Percentiles rank a stretch among this genome's conserved stretches.
These are phyloP conservation scores for Temnopleurus reevesii DNA, from an alignment of 53 echinoderm and acorn worm genomes.

Conservation along the genomic window DNA sequence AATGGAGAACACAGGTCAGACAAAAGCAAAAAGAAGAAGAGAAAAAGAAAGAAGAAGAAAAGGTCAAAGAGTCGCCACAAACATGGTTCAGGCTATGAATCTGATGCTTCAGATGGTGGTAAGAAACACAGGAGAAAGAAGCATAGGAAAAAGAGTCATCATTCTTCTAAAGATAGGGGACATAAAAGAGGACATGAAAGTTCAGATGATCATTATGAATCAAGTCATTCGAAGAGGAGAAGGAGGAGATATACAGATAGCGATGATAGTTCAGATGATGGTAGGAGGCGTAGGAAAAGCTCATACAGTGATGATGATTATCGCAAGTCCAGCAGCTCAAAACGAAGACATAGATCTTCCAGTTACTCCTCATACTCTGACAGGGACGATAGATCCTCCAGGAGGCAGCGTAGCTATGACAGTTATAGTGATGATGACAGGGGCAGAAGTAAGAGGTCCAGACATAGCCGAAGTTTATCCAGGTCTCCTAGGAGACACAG, in stretches of 20 bases:
- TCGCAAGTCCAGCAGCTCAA: conserved; percentile 33
- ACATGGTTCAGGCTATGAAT: conserved; percentile 41
- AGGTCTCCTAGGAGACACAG: conserved; percentile 72
- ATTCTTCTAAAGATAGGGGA: conserved; percentile 32
- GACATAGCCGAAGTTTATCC: conserved; percentile 73
- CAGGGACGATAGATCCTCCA: conserved; percentile 63
- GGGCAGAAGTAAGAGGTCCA: conserved; percentile 69
- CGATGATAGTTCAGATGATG: conserved; percentile 81
- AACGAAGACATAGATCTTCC: conserved; percentile 59
- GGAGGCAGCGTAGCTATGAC: conserved; percentile 59
- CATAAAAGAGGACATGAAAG: conserved; percentile 59
- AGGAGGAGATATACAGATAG: conserved; percentile 72
- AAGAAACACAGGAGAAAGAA: conserved; percentile 53
- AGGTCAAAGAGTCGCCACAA: conserved; percentile 44
- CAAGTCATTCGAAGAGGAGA: conserved; percentile 62
- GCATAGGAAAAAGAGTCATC: conserved; percentile 49
- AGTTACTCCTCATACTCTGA: conserved; percentile 66
- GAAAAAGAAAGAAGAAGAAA: conserved; percentile 68
- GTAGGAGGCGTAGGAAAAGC: conserved; percentile 68
- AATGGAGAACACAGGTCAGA: conserved; percentile 39
- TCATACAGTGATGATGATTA: conserved; percentile 74
- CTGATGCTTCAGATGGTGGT: conserved; percentile 54
- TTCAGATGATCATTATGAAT: conserved; percentile 68
- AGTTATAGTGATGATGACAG: conserved; percentile 60
- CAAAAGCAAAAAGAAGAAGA: conserved; percentile 62